Evolutionary conservation across 2,113 vertebrate genomes (phyloP).

Genomic region (Triplophysa tibetana): DNA sequence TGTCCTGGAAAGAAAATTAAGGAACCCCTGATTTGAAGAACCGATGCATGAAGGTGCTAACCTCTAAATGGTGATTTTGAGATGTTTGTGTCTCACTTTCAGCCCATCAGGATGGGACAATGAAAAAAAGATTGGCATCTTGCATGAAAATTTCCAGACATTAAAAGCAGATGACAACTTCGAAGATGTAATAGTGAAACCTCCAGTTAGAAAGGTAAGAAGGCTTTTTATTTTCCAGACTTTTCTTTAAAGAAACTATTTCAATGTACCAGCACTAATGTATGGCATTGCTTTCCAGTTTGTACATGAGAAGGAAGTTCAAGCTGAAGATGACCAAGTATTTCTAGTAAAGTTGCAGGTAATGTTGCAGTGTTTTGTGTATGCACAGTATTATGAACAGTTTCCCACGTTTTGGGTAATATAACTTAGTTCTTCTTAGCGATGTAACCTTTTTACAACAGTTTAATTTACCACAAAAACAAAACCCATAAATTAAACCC

Average conservation of each 20-base stretch:
- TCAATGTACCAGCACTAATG: neutral
- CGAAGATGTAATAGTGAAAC: slow-evolving; percentile 94
- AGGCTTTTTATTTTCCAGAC: neutral
- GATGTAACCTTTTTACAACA: neutral
- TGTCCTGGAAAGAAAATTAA: too few relatives aligned
- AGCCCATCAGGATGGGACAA: slow-evolving; percentile 99
- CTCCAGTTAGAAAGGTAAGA: slow-evolving; percentile 93
- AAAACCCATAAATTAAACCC: neutral
- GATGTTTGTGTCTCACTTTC: neutral
- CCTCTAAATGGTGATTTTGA: slow-evolving; percentile 31
- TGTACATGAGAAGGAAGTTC: slow-evolving; percentile 97
- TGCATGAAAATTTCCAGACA: slow-evolving; percentile 95
- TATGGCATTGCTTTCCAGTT: slow-evolving; percentile 77
- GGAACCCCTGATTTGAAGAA: too few relatives aligned
- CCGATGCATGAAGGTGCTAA: neutral
- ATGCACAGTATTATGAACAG: neutral
- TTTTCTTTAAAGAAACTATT: neutral
- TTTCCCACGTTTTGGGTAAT: too few relatives aligned
- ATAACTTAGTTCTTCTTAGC: neutral
- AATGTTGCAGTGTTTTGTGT: slow-evolving; percentile 34
- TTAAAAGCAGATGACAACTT: slow-evolving; percentile 92
- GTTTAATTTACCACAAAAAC: too few relatives aligned
- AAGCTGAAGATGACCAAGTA: slow-evolving; percentile 97
- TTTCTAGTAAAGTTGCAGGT: slow-evolving; percentile 98
- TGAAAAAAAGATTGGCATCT: slow-evolving; percentile 97